phyloP scores from a whole-genome alignment of 2,888 invertebrate genomes.

The Phrixothrix hirtus region DNA sequence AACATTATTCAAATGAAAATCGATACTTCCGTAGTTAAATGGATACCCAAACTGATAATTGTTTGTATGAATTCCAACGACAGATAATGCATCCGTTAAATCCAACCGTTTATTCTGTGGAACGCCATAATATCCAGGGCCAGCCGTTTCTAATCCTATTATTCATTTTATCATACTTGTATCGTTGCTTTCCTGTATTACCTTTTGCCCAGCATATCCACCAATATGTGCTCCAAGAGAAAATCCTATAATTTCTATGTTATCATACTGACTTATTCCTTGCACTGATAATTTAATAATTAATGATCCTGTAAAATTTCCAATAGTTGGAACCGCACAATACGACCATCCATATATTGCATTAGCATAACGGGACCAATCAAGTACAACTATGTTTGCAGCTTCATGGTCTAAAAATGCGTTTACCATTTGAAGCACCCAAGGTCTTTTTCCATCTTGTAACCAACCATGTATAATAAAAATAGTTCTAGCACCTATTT shows the following conservation, averaged over 20 bases:
- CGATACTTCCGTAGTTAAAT: slow-evolving; percentile 1
- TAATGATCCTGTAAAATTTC: neutral
- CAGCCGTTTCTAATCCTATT: neutral
- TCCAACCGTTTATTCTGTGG: slow-evolving; percentile 1
- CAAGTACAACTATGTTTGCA: slow-evolving; percentile 5
- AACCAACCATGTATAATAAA: slow-evolving; percentile 16
- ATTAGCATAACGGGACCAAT: slow-evolving; percentile 3
- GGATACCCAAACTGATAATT: neutral
- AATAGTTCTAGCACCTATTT: neutral
- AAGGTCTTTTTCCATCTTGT: slow-evolving; percentile 1
- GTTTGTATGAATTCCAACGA: slow-evolving; percentile 4
- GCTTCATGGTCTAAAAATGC: neutral
- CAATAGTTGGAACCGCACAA: neutral
- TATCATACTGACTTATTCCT: neutral
- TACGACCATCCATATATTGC: neutral
- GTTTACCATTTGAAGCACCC: slow-evolving; percentile 5
- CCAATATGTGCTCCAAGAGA: neutral
- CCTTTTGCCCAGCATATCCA: neutral
- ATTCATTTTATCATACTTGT: no score
- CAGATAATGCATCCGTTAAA: neutral
- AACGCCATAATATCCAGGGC: neutral
- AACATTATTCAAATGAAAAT: neutral
- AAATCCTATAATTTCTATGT: neutral
- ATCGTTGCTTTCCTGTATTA: neutral
- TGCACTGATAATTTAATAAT: neutral